These are phyloP conservation scores for Lasioglossum zephyrum DNA, from an alignment of 2,888 invertebrate genomes.

Conservation along the genomic window DNA sequence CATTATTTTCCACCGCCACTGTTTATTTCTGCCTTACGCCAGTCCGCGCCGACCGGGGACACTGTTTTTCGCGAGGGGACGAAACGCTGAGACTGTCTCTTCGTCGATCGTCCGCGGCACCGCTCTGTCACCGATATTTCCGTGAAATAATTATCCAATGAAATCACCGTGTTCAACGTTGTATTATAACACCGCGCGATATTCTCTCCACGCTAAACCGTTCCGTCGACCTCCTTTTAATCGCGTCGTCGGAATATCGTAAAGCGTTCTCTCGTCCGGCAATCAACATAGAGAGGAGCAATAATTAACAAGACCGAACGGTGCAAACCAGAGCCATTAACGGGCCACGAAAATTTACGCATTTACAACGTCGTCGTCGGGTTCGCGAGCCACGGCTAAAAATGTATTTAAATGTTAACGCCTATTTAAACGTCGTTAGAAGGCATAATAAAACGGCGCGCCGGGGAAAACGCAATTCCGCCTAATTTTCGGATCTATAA, in stretches of 20 bases:
- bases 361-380: background rate
- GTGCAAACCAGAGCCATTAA: background rate
- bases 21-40: conserved; percentile 70
- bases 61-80: conserved; percentile 31
- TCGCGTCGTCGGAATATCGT: background rate
- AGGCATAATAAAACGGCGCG: background rate
- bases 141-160: background rate
- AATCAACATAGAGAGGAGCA: conserved; percentile 1
- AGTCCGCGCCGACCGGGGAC: conserved; percentile 29
- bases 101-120: conserved; percentile 55
- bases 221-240: background rate
- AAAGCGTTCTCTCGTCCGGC: background rate
- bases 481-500: conserved; percentile 10
- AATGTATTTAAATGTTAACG: background rate
- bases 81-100: conserved; percentile 12
- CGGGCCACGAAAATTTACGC: background rate
- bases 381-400: background rate
- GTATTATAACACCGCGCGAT: background rate
- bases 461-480: background rate
- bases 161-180: background rate
- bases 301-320: conserved; percentile 1
- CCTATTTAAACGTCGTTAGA: background rate
- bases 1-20: conserved; percentile 73
- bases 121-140: background rate
- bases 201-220: background rate